Percentiles rank a stretch among this genome's conserved stretches.
Conservation (phyloP, 2,797 vertebrate species). For the Sarcophilus harrisii region DNA sequence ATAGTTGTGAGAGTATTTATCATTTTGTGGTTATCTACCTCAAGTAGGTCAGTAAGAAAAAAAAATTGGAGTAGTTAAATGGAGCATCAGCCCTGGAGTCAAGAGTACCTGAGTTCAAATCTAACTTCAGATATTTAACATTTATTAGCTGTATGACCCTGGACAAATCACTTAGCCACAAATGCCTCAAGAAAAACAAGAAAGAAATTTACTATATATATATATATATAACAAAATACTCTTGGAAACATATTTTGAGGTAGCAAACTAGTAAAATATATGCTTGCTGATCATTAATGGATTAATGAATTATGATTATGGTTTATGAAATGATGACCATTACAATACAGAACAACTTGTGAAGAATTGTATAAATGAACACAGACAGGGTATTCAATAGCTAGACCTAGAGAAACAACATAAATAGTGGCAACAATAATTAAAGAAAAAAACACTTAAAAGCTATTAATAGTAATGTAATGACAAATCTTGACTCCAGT, state of each 20-base stretch:
- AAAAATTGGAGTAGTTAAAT: neutral
- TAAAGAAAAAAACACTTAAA: neutral
- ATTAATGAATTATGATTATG: neutral
- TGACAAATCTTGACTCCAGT: neutral
- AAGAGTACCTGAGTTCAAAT: too few relatives aligned
- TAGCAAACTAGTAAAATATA: neutral
- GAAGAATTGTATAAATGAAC: neutral
- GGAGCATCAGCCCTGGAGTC: too few relatives aligned
- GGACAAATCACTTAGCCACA: too few relatives aligned
- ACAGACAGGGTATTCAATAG: neutral
- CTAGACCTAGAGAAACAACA: neutral
- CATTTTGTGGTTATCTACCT: neutral
- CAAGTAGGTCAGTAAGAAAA: neutral
- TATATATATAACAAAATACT: neutral
- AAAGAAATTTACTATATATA: neutral
- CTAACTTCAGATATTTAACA: too few relatives aligned
- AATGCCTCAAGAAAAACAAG: too few relatives aligned
- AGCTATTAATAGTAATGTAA: neutral
- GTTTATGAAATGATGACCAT: neutral
- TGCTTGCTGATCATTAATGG: neutral
- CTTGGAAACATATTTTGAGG: neutral
- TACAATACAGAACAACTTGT: neutral
- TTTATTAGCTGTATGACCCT: too few relatives aligned
- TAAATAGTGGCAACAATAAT: neutral
- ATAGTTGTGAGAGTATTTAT: neutral